Conservation (phyloP, 2,113 vertebrate species). For the Ginglymostoma cirratum region DNA sequence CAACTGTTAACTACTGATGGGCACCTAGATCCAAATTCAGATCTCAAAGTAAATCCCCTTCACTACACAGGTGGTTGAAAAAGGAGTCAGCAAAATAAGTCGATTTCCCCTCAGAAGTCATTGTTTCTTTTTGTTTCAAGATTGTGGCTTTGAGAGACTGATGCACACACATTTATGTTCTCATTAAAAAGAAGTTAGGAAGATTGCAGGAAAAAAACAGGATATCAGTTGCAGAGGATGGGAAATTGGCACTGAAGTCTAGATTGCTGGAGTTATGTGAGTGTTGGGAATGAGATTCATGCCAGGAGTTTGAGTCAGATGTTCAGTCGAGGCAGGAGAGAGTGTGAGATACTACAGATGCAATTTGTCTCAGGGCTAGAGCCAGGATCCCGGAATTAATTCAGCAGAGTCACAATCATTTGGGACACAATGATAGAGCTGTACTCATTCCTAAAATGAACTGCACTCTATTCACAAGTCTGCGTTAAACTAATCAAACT, state of each 20-base stretch:
- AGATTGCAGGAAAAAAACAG: constrained; percentile 28
- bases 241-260: constrained; percentile 31
- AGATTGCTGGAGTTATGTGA: constrained; percentile 29
- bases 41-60: not conserved
- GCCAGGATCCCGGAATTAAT: constrained; percentile 36
- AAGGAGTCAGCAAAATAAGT: not conserved
- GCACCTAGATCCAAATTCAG: too few relatives aligned
- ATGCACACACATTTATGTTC: constrained; percentile 8
- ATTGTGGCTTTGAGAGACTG: not conserved
- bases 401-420: constrained; percentile 29
- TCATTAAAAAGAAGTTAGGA: not conserved
- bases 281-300: constrained; percentile 35
- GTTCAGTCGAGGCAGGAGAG: constrained; percentile 36
- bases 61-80: not conserved
- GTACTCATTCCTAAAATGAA: constrained; percentile 27
- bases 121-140: not conserved
- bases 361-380: constrained; percentile 36
- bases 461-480: not conserved
- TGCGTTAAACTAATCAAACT: not conserved
- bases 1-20: constrained; percentile 33
- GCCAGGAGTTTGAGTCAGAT: constrained; percentile 37
- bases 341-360: constrained; percentile 36
- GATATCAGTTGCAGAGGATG: constrained; percentile 33
- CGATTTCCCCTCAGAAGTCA: not conserved
- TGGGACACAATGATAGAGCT: not conserved